Base-by-base conservation (phyloP, 2,797 vertebrate species). In the Hippoglossus hippoglossus region DNA sequence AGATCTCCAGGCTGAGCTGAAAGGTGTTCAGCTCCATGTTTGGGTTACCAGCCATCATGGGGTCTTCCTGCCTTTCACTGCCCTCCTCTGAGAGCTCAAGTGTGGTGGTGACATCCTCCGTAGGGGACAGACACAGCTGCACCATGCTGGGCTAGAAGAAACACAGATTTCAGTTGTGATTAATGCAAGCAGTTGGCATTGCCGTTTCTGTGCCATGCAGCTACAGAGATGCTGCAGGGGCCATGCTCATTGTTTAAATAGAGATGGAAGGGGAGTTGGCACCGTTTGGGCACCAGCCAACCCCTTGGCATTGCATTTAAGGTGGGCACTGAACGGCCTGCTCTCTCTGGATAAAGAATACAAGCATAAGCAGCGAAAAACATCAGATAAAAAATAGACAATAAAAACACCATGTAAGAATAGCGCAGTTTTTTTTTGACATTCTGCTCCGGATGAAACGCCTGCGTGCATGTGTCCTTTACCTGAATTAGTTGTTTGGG, bases 41-140 rank as follows among this genome's bases (percentile, higher is more conserved):
- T 22, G 77, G 92, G 79, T 75, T 71, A 0, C 39, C 72, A 1
- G 39, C 47, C 18, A 47, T 46, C 2, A 62, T 51, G 0, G 26
- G 75, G 67, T 83, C 84, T 25, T 77, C 83, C 71, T 77, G 92
- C 58, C 74, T 77, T 64, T 92, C 94, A 62, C 89, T 84, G 10
- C 84, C 73, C 73, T 93, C 90, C 56, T 51, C 51, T 62, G 91
- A 55, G 77, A 68, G 65, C 84, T 89, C 80, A 24, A 90, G 83
- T 80, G 94, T 90, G 77, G 92, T 88, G 65, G 90, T 87, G 72
- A 89, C 84, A 72, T 91, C 81, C 78, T 81, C 81, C 61, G 79
- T 86, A 58, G 90, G 91, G 67, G 92, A 91, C 49, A 94, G 88
- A 84, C 94, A 95, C 82, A 97, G 94, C 91, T 96, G 97, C 91